Evolutionary conservation across 2,888 invertebrate species (phyloP).

Genomic region (Andrena minutula): DNA sequence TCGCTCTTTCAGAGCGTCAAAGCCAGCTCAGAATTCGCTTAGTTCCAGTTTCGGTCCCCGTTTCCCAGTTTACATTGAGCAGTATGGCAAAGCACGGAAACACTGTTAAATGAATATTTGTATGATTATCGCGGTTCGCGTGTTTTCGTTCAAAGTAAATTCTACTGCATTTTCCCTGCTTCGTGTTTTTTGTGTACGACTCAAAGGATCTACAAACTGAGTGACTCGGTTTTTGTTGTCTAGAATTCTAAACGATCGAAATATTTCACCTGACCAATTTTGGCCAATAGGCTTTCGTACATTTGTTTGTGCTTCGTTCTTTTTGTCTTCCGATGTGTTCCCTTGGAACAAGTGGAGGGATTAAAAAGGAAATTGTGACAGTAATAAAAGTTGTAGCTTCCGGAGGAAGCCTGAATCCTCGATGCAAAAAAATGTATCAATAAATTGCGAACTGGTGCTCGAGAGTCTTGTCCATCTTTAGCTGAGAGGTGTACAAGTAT

Average conservation of each 20-base stretch:
- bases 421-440: constrained; percentile 18
- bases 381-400: background rate
- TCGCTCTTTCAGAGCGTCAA: constrained; percentile 36
- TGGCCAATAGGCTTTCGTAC: background rate
- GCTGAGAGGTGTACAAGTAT: background rate
- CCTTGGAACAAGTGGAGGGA: background rate
- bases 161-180: constrained; percentile 5
- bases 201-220: constrained; percentile 9
- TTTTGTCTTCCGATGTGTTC: background rate
- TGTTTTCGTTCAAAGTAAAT: constrained; percentile 52
- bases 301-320: constrained; percentile 8
- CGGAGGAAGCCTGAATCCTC: constrained; percentile 17
- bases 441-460: background rate
- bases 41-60: constrained; percentile 33
- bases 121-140: constrained; percentile 63
- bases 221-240: constrained; percentile 12
- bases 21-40: constrained; percentile 52
- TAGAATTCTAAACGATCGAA: constrained; percentile 9
- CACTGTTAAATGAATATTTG: constrained; percentile 75
- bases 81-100: constrained; percentile 32
- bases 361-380: background rate
- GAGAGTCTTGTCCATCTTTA: background rate
- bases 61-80: constrained; percentile 25
- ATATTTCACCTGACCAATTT: background rate
- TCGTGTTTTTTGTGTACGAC: constrained; percentile 15